phyloP scores from a whole-genome alignment of 2,797 vertebrate genomes.

The Galago senegalensis region DNA sequence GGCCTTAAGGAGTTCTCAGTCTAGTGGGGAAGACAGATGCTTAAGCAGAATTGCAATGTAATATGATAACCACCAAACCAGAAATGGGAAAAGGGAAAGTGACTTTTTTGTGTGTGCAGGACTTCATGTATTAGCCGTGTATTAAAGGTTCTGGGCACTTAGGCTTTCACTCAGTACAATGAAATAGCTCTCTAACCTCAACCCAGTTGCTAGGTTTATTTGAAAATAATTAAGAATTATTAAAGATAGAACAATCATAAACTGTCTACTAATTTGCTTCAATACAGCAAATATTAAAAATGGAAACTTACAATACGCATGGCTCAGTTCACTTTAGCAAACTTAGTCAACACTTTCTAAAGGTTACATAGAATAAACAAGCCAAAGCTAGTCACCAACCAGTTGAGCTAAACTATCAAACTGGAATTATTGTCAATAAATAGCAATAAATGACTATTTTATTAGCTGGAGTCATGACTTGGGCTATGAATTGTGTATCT shows the following conservation, averaged over 20 bases:
- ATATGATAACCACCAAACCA: slow-evolving; percentile 1
- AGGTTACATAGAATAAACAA: slow-evolving; percentile 19
- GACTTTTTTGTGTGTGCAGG: neutral
- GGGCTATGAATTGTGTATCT: neutral
- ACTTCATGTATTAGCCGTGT: slow-evolving; percentile 3
- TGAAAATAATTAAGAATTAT: slow-evolving; percentile 25
- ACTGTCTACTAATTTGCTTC: slow-evolving; percentile 15
- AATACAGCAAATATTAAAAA: slow-evolving; percentile 30
- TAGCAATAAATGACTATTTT: slow-evolving; percentile 19
- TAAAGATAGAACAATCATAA: neutral
- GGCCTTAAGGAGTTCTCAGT: neutral
- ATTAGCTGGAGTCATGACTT: neutral
- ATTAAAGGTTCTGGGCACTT: neutral
- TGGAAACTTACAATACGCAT: neutral
- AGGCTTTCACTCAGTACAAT: neutral
- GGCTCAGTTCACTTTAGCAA: slow-evolving; percentile 34
- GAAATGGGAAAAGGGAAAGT: neutral
- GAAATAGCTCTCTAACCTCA: neutral
- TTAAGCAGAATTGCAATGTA: neutral
- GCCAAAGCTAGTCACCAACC: neutral
- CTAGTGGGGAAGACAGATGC: neutral
- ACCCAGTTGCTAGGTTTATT: neutral
- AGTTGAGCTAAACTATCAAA: slow-evolving; percentile 34
- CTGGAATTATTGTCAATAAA: slow-evolving; percentile 18
- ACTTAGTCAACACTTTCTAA: slow-evolving; percentile 52